These are phyloP conservation scores for Thripadectes ignobilis DNA, from an alignment of 2,797 vertebrate species.

Conservation along the genomic window DNA sequence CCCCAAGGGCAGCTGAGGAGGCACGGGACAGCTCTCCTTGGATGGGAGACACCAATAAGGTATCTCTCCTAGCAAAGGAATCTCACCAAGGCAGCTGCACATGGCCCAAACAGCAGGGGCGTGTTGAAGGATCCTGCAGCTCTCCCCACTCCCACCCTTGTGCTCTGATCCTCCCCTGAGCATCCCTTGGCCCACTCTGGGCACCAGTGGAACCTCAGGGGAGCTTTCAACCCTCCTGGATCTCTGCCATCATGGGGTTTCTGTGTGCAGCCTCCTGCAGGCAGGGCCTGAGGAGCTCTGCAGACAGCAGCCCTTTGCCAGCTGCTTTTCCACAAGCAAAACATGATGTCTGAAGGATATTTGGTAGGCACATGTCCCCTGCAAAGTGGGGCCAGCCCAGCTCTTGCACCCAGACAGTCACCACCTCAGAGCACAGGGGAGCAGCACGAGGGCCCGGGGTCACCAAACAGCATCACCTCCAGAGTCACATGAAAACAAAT, in stretches of 20 bases:
- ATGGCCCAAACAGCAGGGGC: fast-evolving
- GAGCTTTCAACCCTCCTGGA: background rate
- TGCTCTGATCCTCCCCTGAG: background rate
- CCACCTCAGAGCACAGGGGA: background rate
- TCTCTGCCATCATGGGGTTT: background rate
- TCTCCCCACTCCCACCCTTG: background rate
- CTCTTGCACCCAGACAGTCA: fast-evolving
- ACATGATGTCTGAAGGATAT: fast-evolving
- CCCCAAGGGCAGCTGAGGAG: background rate
- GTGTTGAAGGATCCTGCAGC: background rate
- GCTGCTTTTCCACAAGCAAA: background rate
- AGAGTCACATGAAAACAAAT: background rate
- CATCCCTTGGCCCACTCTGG: background rate
- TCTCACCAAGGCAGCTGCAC: background rate
- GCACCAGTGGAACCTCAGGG: background rate
- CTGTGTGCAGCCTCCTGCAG: background rate
- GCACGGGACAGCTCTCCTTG: background rate
- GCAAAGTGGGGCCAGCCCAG: background rate
- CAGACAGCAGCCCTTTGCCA: background rate
- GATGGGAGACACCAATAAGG: too few species aligned
- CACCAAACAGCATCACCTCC: background rate
- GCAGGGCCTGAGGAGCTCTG: background rate
- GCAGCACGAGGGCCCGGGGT: fast-evolving
- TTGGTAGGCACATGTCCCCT: background rate
- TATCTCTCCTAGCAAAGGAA: background rate